A percentile compares a stretch with the other conserved stretches of the same genome.
phyloP scores from a whole-genome alignment of 2,113 vertebrate species.

The Micromys minutus region DNA sequence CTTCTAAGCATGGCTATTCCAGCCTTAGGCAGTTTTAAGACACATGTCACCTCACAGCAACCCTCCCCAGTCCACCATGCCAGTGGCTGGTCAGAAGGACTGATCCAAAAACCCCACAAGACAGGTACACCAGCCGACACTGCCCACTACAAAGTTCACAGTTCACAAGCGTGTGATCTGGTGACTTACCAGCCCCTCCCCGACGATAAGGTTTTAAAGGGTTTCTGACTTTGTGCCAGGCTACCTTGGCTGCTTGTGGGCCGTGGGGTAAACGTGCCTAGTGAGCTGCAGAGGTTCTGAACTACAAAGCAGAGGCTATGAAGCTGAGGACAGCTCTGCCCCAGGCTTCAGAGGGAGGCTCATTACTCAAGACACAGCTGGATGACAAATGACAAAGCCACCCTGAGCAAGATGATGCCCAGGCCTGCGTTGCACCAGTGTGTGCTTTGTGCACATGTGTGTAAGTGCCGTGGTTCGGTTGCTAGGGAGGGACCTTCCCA shows the following conservation, averaged over 20 bases:
- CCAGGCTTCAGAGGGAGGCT: background rate
- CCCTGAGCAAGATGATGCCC: background rate
- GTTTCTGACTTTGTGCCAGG: background rate
- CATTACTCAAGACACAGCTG: background rate
- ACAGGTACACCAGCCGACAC: background rate
- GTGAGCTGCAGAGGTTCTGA: background rate
- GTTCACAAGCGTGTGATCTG: background rate
- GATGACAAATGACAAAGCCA: background rate
- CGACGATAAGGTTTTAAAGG: background rate
- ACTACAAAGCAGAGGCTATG: background rate
- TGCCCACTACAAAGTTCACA: background rate
- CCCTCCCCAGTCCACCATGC: background rate
- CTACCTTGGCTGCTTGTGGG: background rate
- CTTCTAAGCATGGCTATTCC: accelerated
- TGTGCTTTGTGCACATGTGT: background rate
- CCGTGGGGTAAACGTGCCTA: accelerated
- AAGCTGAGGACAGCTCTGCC: background rate
- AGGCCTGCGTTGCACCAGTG: background rate
- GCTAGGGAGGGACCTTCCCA: background rate
- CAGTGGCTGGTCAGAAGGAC: accelerated
- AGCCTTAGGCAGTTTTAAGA: background rate
- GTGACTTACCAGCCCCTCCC: too few relatives aligned
- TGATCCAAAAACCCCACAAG: background rate
- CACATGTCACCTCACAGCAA: too few relatives aligned
- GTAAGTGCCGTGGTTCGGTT: background rate